Evolutionary conservation across 2,113 vertebrate genomes (phyloP), one percentile per base, ranked within the genome.

Genomic region (Cephalopholis sonnerati): DNA sequence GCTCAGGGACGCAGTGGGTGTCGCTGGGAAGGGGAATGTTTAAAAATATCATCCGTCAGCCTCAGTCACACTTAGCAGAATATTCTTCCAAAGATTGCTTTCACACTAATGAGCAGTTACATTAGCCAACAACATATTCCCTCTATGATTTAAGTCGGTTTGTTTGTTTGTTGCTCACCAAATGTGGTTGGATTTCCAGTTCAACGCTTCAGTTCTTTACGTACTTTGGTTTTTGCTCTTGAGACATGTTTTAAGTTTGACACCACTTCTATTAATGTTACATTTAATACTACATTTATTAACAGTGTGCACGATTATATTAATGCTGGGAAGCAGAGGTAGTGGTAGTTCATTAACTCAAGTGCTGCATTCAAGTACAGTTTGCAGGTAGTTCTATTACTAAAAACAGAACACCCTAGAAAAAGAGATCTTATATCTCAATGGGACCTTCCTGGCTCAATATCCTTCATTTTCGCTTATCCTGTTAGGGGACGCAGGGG

Each of bases 41-140:
- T 87, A 70, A 87, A 88, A 83, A 86, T 84, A 84, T 41, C 62
- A 84, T 50, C 73, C 1, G 54, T 83, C 77, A 29, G 53, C 51
- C 59, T 55, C 71, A 51, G 27, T 62, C 54, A 61, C 63, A 77
- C 39, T 46, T 29, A 41, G 22, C 4, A 2, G 20, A 44, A 55
- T 36, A 53, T 74, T 66, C 82, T 54, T 66, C 32, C 32, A 64
- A 67, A 53, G 64, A 54, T 11, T 50, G 39, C 55, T 64, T 75
- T 50, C 4, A 71, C 24, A 53, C 57, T 77, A 57, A 79, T 82
- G 65, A 85, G 0, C 22, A 25, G 55, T 32, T 76, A 58, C 0
- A 1, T 0, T 3, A 44, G 79, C 74, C 77, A 75, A 81, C 75
- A 59, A 50, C 67, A 69, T 59, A 51, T 36, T 81, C 53, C 58